phyloP scores from a whole-genome alignment of 1,140 invertebrate genomes.

The Neomicropteryx cornuta region DNA sequence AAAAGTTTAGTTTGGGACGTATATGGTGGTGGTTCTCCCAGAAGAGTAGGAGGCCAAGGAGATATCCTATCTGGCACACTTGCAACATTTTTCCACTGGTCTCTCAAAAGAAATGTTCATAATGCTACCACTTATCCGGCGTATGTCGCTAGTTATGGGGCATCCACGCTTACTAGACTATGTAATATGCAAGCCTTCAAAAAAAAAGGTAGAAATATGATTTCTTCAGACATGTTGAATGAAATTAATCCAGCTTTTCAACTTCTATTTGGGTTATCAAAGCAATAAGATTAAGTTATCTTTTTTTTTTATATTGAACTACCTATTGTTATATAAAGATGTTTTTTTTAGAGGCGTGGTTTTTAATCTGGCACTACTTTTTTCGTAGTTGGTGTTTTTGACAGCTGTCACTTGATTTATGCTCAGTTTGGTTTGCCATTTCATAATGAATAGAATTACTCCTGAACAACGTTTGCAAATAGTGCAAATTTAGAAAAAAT shows the following conservation, averaged over 20 bases:
- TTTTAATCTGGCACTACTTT: too few species aligned
- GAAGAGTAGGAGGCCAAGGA: conserved; percentile 89
- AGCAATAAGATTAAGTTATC: too few species aligned
- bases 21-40: conserved; percentile 52
- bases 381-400: too few species aligned
- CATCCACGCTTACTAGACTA: conserved; percentile 62
- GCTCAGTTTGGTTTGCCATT: too few species aligned
- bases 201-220: conserved; percentile 59
- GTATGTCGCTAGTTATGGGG: conserved; percentile 62
- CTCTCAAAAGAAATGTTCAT: conserved; percentile 28
- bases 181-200: conserved; percentile 61
- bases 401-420: too few species aligned
- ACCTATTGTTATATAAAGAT: too few species aligned
- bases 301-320: too few species aligned
- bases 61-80: conserved; percentile 75
- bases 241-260: conserved; percentile 56
- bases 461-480: too few species aligned
- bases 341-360: too few species aligned
- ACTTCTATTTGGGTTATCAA: conserved; percentile 39
- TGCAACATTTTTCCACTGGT: conserved; percentile 72
- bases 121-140: conserved; percentile 38
- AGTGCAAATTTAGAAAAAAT: too few species aligned
- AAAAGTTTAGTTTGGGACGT: conserved; percentile 29
- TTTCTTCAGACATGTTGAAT: conserved; percentile 70
- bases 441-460: too few species aligned